These are phyloP conservation scores for Sebastes steindachneri DNA, from an alignment of 2,797 vertebrate genomes.

Conservation along the genomic window DNA sequence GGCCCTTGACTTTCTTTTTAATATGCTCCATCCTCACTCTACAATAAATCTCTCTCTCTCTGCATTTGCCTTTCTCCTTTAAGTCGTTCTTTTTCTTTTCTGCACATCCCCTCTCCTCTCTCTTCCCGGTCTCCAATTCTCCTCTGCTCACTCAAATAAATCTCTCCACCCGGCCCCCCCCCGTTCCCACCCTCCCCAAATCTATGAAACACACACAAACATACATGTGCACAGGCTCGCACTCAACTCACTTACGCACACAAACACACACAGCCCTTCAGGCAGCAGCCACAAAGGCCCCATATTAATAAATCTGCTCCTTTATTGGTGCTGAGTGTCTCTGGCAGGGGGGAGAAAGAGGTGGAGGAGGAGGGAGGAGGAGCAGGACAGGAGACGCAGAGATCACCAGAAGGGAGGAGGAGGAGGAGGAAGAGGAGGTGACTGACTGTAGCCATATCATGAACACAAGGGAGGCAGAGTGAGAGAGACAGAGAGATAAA, in stretches of 20 bases:
- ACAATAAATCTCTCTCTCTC: conserved; percentile 64
- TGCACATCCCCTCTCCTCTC: conserved; percentile 49
- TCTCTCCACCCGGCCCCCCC: conserved; percentile 44
- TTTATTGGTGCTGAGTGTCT: conserved; percentile 88
- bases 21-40: conserved; percentile 64
- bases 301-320: conserved; percentile 88
- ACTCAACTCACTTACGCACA: conserved; percentile 44
- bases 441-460: conserved; percentile 72
- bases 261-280: conserved; percentile 75
- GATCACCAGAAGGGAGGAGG: conserved; percentile 51
- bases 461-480: conserved; percentile 57
- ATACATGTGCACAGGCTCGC: conserved; percentile 59
- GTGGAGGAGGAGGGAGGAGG: conserved; percentile 42
- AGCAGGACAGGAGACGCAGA: conserved; percentile 57
- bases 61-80: conserved; percentile 60
- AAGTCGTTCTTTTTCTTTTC: conserved; percentile 46
- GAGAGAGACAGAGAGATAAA: conserved; percentile 44
- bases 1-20: conserved; percentile 66
- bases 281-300: conserved; percentile 83
- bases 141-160: conserved; percentile 77
- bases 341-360: conserved; percentile 66
- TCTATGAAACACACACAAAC: conserved; percentile 71
- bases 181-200: background rate
- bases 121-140: conserved; percentile 70
- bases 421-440: conserved; percentile 57